phyloP scores from a whole-genome alignment of 2,888 invertebrate species.

The Petrolisthes manimaculis region DNA sequence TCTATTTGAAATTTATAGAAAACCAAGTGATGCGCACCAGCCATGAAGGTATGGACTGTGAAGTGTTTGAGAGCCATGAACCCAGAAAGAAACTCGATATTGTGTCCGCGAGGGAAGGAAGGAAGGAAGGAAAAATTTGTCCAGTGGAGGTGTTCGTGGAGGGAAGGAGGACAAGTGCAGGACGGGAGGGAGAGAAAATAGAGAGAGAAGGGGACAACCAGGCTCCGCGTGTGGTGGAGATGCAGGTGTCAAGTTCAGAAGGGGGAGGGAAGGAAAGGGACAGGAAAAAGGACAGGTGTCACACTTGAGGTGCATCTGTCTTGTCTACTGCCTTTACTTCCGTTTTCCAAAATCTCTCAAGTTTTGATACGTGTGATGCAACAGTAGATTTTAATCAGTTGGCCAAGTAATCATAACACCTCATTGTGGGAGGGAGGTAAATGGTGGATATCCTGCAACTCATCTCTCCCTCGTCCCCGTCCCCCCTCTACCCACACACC shows the following conservation, averaged over 20 bases:
- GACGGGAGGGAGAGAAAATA: too few relatives aligned
- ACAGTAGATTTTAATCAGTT: too few relatives aligned
- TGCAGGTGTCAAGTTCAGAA: neutral
- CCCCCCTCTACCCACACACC: constrained; percentile 1
- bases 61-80: neutral
- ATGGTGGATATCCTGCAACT: too few relatives aligned
- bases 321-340: too few relatives aligned
- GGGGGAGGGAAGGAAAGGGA: neutral
- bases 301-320: too few relatives aligned
- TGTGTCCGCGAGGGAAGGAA: neutral
- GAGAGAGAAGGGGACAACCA: too few relatives aligned
- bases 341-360: too few relatives aligned
- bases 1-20: too few relatives aligned
- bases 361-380: too few relatives aligned
- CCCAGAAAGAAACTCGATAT: neutral
- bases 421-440: too few relatives aligned
- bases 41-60: neutral
- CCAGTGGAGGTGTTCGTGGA: neutral
- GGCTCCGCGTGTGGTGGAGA: neutral
- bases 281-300: neutral
- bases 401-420: too few relatives aligned
- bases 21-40: neutral
- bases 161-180: constrained; percentile 20
- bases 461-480: constrained; percentile 1
- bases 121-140: neutral